Evolutionary conservation across 2,797 vertebrate genomes (phyloP).

Genomic region (Leuciscus waleckii): DNA sequence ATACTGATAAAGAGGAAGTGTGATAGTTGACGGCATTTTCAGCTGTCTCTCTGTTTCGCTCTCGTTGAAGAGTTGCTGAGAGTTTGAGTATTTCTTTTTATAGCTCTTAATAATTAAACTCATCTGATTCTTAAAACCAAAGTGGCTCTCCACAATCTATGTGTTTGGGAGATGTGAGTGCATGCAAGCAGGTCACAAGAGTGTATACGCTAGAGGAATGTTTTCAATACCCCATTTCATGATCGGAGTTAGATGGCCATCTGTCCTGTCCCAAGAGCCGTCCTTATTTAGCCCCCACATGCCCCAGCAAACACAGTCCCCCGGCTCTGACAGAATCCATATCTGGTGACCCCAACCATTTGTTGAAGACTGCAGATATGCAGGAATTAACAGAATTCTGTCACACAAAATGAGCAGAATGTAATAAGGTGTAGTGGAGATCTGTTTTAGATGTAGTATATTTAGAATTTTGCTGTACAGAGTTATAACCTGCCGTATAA

Average conservation of each 20-base stretch:
- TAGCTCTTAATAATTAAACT: conserved; percentile 51
- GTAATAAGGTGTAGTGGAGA: background rate
- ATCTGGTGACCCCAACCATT: conserved; percentile 35
- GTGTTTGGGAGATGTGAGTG: conserved; percentile 43
- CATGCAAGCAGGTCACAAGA: conserved; percentile 24
- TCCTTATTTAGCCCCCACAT: conserved; percentile 35
- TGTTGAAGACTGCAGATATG: conserved; percentile 13
- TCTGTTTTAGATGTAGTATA: background rate
- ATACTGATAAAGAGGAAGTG: conserved; percentile 15
- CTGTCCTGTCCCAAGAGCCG: conserved; percentile 49
- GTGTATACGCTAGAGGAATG: conserved; percentile 36
- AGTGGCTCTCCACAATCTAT: conserved; percentile 32
- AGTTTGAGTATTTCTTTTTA: conserved; percentile 46
- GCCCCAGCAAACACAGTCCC: conserved; percentile 19
- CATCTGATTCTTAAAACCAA: conserved; percentile 42
- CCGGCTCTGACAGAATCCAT: conserved; percentile 34
- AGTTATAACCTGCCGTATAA: background rate
- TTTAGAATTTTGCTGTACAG: background rate
- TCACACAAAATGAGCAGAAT: background rate
- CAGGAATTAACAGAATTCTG: background rate
- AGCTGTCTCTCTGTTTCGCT: conserved; percentile 13
- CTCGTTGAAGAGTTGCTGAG: background rate
- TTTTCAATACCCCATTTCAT: conserved; percentile 33
- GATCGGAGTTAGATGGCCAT: conserved; percentile 54
- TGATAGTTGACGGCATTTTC: background rate